phyloP scores from a whole-genome alignment of 2,113 vertebrate genomes.

The Myanophis thanlyinensis region DNA sequence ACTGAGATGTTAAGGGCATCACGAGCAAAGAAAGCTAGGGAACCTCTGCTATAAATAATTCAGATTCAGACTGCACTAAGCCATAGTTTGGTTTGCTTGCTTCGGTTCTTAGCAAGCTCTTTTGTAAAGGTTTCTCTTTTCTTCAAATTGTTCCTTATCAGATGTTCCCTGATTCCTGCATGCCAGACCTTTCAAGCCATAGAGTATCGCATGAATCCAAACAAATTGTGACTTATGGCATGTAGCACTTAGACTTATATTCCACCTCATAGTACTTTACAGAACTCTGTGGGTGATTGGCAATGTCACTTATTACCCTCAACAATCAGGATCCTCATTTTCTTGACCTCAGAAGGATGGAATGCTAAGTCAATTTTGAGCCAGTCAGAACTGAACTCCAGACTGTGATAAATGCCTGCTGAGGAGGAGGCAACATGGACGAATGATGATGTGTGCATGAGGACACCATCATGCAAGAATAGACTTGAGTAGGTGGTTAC shows the following conservation, averaged over 20 bases:
- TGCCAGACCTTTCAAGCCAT: neutral
- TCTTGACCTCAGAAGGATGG: neutral
- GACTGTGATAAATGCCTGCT: neutral
- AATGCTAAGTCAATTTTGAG: neutral
- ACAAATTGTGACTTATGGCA: neutral
- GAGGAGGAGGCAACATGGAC: neutral
- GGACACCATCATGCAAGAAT: neutral
- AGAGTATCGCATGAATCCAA: neutral
- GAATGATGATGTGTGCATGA: neutral
- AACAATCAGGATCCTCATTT: neutral
- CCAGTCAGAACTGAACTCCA: neutral
- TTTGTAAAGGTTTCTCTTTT: neutral
- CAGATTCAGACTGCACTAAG: neutral
- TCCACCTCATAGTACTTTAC: neutral
- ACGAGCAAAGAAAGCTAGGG: neutral
- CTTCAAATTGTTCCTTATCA: neutral
- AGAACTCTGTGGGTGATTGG: neutral
- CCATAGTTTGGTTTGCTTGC: neutral
- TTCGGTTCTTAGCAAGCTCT: neutral
- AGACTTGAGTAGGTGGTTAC: neutral
- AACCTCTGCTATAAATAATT: neutral
- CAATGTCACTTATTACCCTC: neutral
- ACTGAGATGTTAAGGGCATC: neutral
- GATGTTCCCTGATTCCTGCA: neutral
- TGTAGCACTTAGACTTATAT: neutral